Evolutionary conservation across 2,113 vertebrate species (phyloP).

Genomic region (Hystrix cristata): DNA sequence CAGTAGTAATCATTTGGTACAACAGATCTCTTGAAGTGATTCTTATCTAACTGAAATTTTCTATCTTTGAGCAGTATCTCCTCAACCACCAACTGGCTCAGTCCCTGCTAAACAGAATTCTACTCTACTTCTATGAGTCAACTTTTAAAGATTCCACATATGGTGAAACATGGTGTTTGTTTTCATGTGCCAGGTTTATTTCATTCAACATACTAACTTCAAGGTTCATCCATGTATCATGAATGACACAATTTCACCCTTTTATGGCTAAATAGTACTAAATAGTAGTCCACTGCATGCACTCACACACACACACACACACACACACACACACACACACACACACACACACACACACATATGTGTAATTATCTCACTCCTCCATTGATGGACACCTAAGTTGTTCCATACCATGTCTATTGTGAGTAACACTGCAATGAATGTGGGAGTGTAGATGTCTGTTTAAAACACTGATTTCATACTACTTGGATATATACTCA

Average conservation of each 20-base stretch:
- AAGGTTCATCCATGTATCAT: background rate
- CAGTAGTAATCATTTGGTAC: background rate
- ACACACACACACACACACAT: no score
- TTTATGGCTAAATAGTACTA: background rate
- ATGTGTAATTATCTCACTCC: background rate
- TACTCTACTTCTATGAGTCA: background rate
- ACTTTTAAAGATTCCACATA: background rate
- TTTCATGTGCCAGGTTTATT: background rate
- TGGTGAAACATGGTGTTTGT: background rate
- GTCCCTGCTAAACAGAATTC: background rate
- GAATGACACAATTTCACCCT: background rate
- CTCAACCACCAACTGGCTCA: background rate
- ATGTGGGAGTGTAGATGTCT: no score
- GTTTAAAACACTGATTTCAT: background rate
- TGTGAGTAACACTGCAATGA: background rate
- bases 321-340: no score
- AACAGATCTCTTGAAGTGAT: background rate
- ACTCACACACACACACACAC: no score
- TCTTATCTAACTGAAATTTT: background rate
- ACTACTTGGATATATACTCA: background rate
- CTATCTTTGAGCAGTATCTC: background rate
- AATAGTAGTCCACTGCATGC: no score
- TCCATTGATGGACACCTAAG: fast-evolving
- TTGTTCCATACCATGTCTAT: background rate
- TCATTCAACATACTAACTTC: background rate